A percentile compares a stretch with the other conserved stretches of the same genome.
These are phyloP conservation scores for Psophia crepitans DNA, from an alignment of 2,113 vertebrate species.

Conservation along the genomic window DNA sequence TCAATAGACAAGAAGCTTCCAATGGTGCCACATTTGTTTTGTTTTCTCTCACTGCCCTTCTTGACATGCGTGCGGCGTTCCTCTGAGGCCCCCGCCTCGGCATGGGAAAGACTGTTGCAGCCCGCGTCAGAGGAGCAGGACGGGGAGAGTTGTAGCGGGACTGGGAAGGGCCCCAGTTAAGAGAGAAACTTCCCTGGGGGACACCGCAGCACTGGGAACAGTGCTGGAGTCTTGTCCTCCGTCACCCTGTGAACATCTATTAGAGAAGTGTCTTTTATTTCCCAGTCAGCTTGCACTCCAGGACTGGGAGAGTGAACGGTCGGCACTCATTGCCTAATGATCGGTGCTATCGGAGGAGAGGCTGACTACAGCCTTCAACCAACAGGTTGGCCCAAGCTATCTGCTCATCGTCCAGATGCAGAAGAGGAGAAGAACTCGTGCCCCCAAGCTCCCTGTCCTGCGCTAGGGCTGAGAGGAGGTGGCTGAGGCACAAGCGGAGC, in stretches of 20 bases:
- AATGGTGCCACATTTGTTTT: neutral
- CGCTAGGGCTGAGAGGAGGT: neutral
- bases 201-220: neutral
- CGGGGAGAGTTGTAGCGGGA: rapidly evolving
- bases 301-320: neutral
- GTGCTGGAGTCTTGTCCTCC: neutral
- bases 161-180: neutral
- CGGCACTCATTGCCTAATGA: neutral
- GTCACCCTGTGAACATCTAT: neutral
- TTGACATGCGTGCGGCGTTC: neutral
- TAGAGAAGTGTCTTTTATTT: neutral
- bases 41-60: neutral
- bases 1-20: neutral
- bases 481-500: rapidly evolving
- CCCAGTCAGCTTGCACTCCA: neutral
- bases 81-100: neutral
- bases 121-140: rapidly evolving
- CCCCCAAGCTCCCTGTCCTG: neutral
- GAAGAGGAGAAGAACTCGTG: neutral
- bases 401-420: neutral
- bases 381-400: neutral
- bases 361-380: neutral
- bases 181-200: neutral
- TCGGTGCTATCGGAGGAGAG: rapidly evolving
- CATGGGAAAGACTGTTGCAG: neutral